These are phyloP conservation scores for Argyrosomus regius DNA, from an alignment of 2,797 vertebrate species.

Conservation along the genomic window DNA sequence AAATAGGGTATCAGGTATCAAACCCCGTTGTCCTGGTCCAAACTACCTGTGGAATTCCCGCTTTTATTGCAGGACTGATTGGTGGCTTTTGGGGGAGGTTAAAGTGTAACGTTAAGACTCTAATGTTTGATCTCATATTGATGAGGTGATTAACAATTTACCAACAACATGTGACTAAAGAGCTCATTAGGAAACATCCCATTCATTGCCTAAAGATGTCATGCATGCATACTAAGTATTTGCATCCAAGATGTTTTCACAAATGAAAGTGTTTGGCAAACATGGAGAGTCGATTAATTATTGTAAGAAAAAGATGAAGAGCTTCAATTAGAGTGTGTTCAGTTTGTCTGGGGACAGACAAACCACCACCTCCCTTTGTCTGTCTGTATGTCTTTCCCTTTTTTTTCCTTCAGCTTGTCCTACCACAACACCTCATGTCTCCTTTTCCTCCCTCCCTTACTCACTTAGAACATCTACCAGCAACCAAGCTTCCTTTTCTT, in stretches of 20 bases:
- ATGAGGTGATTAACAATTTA: conserved; percentile 14
- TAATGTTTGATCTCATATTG: neutral
- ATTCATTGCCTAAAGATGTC: neutral
- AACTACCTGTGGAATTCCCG: conserved; percentile 72
- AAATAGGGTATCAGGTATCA: neutral
- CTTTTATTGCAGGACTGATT: neutral
- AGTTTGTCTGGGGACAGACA: conserved; percentile 23
- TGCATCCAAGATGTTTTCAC: neutral
- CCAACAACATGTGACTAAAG: neutral
- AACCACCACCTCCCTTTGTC: neutral
- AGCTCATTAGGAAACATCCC: neutral
- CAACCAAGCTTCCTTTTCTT: conserved; percentile 7
- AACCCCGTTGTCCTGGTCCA: neutral
- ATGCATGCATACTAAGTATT: neutral
- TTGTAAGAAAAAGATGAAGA: neutral
- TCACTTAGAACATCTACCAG: conserved; percentile 19
- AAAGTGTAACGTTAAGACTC: neutral
- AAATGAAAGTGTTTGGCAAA: neutral
- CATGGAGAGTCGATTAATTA: conserved; percentile 11
- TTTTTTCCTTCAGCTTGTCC: conserved; percentile 12
- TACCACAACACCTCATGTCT: neutral
- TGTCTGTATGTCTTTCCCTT: neutral
- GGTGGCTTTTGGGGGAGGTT: neutral
- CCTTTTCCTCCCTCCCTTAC: neutral
- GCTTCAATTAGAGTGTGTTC: conserved; percentile 22